These are phyloP conservation scores for Drosophila pectinifera DNA, from an alignment of 1,140 invertebrate species.

Conservation along the genomic window DNA sequence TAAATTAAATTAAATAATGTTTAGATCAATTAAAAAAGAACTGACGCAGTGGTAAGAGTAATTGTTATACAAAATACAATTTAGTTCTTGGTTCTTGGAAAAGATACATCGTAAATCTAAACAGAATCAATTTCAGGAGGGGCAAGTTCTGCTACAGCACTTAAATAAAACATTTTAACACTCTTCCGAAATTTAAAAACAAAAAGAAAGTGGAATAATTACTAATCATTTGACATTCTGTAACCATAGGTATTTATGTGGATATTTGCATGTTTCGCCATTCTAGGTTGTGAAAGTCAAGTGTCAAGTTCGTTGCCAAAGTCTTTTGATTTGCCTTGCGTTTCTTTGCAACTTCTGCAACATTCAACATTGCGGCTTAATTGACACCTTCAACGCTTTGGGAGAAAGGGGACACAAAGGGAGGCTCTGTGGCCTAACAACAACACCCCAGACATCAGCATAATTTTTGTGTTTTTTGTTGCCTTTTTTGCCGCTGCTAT, in stretches of 20 bases:
- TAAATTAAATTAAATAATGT: not conserved
- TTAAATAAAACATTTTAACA: too few relatives aligned
- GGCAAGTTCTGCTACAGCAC: too few relatives aligned
- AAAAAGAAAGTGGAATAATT: constrained; percentile 33
- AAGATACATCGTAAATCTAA: too few relatives aligned
- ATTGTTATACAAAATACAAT: too few relatives aligned
- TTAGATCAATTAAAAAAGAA: too few relatives aligned
- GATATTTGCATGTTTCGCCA: constrained; percentile 42
- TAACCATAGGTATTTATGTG: constrained; percentile 1
- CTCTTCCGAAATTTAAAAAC: not conserved
- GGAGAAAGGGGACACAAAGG: constrained; percentile 50
- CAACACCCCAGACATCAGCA: constrained; percentile 42
- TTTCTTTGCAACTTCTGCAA: constrained; percentile 42
- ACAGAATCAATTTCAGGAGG: too few relatives aligned
- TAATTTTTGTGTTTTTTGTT: constrained; percentile 29
- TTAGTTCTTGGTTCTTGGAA: too few relatives aligned
- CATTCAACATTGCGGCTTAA: constrained; percentile 72
- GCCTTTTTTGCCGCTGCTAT: constrained; percentile 51
- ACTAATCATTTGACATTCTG: constrained; percentile 19
- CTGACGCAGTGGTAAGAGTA: too few relatives aligned
- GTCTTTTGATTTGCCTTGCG: constrained; percentile 63
- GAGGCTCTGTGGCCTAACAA: constrained; percentile 38
- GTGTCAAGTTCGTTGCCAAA: constrained; percentile 71
- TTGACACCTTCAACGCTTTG: constrained; percentile 59
- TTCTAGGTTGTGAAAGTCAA: constrained; percentile 70